phyloP scores from a whole-genome alignment of 2,888 invertebrate species.

The Paralinhomoeus sp. region DNA sequence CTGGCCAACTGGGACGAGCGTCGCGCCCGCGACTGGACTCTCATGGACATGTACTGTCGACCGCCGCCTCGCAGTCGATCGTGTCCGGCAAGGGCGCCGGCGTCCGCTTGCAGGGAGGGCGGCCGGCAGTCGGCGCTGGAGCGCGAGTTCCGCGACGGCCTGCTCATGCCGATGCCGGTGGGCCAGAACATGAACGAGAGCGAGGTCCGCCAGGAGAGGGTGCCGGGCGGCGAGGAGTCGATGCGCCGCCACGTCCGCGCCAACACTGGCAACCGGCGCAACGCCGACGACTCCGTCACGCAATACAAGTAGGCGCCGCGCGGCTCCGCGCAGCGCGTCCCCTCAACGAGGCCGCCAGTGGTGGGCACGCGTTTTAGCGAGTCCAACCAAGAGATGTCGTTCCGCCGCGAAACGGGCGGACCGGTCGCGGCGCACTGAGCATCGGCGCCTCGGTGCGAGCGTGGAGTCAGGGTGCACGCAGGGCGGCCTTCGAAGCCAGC shows the following conservation, averaged over 20 bases:
- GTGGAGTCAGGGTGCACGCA: too few species aligned
- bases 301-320: slow-evolving; percentile 6
- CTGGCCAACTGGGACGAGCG: neutral
- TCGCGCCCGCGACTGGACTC: too few species aligned
- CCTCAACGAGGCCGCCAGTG: too few species aligned
- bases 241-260: slow-evolving; percentile 13
- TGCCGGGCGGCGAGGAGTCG: slow-evolving; percentile 16
- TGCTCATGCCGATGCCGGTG: slow-evolving; percentile 18
- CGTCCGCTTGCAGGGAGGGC: slow-evolving; percentile 11
- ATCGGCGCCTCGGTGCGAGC: too few species aligned
- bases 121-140: slow-evolving; percentile 18
- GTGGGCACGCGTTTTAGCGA: slow-evolving; percentile 11
- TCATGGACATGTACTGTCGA: too few species aligned
- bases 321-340: too few species aligned
- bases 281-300: slow-evolving; percentile 6
- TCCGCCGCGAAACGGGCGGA: slow-evolving; percentile 14
- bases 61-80: too few species aligned
- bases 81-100: too few species aligned
- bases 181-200: slow-evolving; percentile 13
- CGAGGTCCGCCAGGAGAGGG: slow-evolving; percentile 12
- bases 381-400: slow-evolving; percentile 17
- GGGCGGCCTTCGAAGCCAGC: too few species aligned
- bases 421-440: too few species aligned
- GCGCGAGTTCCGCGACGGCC: slow-evolving; percentile 15
- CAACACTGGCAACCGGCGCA: slow-evolving; percentile 10